Conservation (phyloP, 2,113 vertebrate genomes). For the Litocranius walleri region DNA sequence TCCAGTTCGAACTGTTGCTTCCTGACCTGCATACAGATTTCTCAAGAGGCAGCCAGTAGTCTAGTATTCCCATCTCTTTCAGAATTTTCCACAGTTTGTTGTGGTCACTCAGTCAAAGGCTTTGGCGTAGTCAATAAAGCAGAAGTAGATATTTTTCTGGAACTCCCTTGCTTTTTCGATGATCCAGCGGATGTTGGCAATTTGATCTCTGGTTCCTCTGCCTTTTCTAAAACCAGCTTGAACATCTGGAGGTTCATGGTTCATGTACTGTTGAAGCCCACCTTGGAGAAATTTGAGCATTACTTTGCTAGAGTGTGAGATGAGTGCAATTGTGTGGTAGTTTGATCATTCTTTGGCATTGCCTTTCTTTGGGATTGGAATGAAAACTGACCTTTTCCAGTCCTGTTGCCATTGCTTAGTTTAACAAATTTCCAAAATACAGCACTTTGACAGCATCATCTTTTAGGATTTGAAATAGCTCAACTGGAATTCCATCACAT, state of each 20-base stretch:
- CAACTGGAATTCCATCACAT: background rate
- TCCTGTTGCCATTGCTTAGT: background rate
- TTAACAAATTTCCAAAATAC: background rate
- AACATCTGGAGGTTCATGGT: background rate
- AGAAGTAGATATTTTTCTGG: background rate
- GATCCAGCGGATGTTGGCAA: no score
- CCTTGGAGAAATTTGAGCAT: background rate
- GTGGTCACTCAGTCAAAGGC: background rate
- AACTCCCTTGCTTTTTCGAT: background rate
- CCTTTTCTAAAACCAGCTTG: no score
- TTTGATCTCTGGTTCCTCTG: no score
- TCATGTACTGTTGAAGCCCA: background rate
- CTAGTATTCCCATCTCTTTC: background rate
- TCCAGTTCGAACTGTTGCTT: background rate
- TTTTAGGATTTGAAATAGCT: background rate
- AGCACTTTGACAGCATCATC: background rate
- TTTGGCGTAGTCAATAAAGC: background rate
- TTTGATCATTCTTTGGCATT: background rate
- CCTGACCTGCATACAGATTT: background rate
- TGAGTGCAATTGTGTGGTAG: background rate
- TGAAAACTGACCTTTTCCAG: background rate
- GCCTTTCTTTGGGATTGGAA: background rate
- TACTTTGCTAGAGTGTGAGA: background rate
- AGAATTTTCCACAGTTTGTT: background rate
- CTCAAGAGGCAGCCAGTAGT: background rate